Base-by-base conservation (phyloP, 2,113 vertebrate genomes). In the Solea senegalensis region DNA sequence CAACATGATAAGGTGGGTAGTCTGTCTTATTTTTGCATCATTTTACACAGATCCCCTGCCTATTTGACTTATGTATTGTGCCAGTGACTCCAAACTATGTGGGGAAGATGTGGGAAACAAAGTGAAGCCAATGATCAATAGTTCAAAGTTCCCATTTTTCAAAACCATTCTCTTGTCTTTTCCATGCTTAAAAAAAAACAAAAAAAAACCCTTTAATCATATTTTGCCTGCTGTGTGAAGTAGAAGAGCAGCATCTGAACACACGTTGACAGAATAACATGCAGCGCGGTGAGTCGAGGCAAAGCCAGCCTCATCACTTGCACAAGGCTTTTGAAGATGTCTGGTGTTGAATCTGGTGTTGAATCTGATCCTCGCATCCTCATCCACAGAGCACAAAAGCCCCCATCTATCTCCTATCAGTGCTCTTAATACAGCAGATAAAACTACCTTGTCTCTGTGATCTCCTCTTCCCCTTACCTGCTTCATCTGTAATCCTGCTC, bases 371-470 rank as follows among this genome's bases (percentile, higher is more conserved):
- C 48, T 60, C 66, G 21, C 43, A 58, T 74, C 49, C 49, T 76
- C 61, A 64, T 69, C 68, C 54, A 54, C 28, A 12, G 3, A 71
- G 58, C 62, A 74, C 75, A 76, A 76, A 81, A 82, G 75, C 70
- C 65, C 56, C 49, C 55, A 45, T 81, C 64, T 55, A 65, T 76
- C 75, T 84, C 62, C 69, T 56, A 76, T 84, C 75, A 62, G 78
- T 67, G 58, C 71, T 76, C 65, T 61, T 82, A 71, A 82, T 76
- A 66, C 72, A 59, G 65, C 61, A 61, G 65, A 71, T 79, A 79
- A 76, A 84, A 65, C 65, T 59, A 58, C 67, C 67, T 78, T 67
- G 54, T 77, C 65, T 51, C 58, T 77, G 49, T 69, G 72, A 87
- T 74, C 65, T 61, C 59, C 65, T n/a, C 53, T 83, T 57, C 59